Conservation (phyloP, 2,797 vertebrate genomes). For the Peromyscus aztecus region DNA sequence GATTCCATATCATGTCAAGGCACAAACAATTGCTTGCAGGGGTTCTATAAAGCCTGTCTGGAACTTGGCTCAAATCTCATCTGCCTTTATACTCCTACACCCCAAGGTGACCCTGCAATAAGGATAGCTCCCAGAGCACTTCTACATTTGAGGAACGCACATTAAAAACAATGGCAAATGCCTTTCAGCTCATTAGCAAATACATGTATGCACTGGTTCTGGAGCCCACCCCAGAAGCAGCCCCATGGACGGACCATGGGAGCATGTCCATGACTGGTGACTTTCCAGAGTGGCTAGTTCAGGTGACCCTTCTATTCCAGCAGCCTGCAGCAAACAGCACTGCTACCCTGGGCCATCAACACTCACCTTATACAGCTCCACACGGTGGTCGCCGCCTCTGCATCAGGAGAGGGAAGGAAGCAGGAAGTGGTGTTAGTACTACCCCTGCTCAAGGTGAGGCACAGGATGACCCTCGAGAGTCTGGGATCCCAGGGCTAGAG, state of each 20-base stretch:
- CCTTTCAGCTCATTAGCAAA: neutral
- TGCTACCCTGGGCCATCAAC: neutral
- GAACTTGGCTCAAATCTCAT: neutral
- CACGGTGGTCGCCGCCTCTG: conserved; percentile 97
- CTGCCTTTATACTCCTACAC: neutral
- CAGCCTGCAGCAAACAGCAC: neutral
- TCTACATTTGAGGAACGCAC: neutral
- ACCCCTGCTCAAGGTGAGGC: neutral
- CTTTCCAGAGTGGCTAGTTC: neutral
- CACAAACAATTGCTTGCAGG: neutral
- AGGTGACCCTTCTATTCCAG: neutral
- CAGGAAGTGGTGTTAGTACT: conserved; percentile 61
- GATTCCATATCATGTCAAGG: neutral
- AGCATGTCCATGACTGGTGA: neutral
- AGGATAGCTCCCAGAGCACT: neutral
- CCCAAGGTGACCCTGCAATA: neutral
- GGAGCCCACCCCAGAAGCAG: neutral
- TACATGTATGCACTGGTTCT: neutral
- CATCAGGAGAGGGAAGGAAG: conserved; percentile 32
- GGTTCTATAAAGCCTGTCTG: neutral
- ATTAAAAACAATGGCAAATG: neutral
- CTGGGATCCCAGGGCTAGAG: neutral
- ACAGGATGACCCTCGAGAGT: neutral
- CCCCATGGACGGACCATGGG: neutral
- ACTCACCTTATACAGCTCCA: conserved; percentile 96